Conservation (phyloP, 2,888 invertebrate species). For the Athalia cordata region DNA sequence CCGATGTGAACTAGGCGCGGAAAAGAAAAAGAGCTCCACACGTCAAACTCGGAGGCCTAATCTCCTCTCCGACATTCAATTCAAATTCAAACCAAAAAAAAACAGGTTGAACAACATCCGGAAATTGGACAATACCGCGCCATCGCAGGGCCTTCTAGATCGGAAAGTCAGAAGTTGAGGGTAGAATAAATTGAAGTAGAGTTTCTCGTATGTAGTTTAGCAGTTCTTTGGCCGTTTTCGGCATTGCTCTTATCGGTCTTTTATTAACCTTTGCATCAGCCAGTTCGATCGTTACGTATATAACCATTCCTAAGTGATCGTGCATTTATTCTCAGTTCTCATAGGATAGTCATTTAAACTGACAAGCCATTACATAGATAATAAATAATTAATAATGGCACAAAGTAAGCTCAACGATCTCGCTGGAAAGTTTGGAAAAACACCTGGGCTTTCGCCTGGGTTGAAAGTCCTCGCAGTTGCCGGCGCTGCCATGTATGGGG, state of each 20-base stretch:
- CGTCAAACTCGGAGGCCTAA: too few relatives aligned
- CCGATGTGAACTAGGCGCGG: too few relatives aligned
- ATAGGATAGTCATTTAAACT: not conserved
- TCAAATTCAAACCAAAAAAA: too few relatives aligned
- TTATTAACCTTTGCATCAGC: slow-evolving; percentile 38
- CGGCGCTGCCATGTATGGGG: slow-evolving; percentile 90
- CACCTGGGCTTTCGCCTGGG: slow-evolving; percentile 88
- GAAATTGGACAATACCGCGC: too few relatives aligned
- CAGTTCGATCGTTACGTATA: slow-evolving; percentile 28
- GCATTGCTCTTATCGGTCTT: slow-evolving; percentile 36
- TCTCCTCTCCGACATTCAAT: too few relatives aligned
- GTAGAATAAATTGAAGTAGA: not conserved
- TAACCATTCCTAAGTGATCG: slow-evolving; percentile 32
- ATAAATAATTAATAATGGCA: slow-evolving; percentile 78
- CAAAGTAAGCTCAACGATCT: slow-evolving; percentile 94
- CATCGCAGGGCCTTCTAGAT: too few relatives aligned
- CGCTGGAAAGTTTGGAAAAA: slow-evolving; percentile 89
- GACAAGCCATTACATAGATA: not conserved
- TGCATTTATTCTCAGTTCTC: slow-evolving; percentile 20
- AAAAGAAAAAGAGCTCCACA: too few relatives aligned
- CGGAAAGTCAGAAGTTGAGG: not conserved
- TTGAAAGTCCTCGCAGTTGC: slow-evolving; percentile 88
- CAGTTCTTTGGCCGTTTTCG: slow-evolving; percentile 6
- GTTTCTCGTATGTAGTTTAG: not conserved
- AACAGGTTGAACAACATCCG: too few relatives aligned